phyloP scores from a whole-genome alignment of 2,797 vertebrate species.

The Scyliorhinus canicula region DNA sequence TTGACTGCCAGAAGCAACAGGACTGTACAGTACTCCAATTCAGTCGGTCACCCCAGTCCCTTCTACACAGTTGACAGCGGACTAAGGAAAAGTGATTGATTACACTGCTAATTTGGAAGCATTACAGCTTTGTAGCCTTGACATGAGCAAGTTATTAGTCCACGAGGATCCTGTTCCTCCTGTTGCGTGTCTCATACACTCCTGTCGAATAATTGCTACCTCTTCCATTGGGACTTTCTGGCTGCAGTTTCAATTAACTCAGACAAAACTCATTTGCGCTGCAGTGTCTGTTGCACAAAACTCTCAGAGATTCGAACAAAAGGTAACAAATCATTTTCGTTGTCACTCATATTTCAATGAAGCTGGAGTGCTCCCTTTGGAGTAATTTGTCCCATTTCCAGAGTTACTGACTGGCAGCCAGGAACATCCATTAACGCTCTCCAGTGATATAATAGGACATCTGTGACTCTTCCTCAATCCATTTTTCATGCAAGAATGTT shows the following conservation, averaged over 20 bases:
- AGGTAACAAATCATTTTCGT: not conserved
- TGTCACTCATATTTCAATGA: conserved; percentile 22
- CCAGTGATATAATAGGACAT: not conserved
- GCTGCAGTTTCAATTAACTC: not conserved
- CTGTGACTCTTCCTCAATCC: not conserved
- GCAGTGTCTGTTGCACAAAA: not conserved
- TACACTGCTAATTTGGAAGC: not conserved
- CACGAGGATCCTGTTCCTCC: not conserved
- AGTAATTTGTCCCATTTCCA: not conserved
- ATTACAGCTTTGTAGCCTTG: not conserved
- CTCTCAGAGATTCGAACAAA: not conserved
- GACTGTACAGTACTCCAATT: not conserved
- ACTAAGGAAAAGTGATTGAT: not conserved
- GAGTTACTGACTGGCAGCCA: not conserved
- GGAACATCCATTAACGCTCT: not conserved
- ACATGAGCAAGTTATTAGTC: not conserved
- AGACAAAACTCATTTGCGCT: not conserved
- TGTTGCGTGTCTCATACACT: not conserved
- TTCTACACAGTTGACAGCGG: not conserved
- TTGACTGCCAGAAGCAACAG: not conserved
- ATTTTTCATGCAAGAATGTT: not conserved
- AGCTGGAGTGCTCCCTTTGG: not conserved
- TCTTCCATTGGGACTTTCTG: not conserved
- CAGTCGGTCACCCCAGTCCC: not conserved
- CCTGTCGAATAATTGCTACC: not conserved